These are phyloP conservation scores for Drosophila burlai DNA, from an alignment of 1,140 invertebrate species.

Conservation along the genomic window DNA sequence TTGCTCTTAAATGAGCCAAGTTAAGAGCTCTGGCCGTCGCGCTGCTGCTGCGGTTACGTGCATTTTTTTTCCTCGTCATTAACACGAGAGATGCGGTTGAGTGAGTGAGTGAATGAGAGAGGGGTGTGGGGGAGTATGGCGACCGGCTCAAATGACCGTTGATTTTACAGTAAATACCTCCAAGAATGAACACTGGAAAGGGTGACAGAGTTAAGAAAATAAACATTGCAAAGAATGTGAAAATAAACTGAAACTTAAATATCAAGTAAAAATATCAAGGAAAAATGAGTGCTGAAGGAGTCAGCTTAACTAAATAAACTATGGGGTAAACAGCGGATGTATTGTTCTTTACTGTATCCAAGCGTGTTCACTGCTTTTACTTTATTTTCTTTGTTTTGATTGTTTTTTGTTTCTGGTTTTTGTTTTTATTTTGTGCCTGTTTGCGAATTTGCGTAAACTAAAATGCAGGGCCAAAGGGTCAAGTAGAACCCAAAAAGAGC, in stretches of 20 bases:
- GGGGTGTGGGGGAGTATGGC: neutral
- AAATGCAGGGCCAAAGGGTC: slow-evolving; percentile 65
- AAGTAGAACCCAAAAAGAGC: slow-evolving; percentile 59
- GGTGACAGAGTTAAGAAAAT: neutral
- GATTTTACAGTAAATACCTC: slow-evolving; percentile 9
- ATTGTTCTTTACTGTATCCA: slow-evolving; percentile 28
- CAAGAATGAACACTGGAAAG: neutral
- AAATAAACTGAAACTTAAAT: neutral
- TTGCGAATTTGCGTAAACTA: slow-evolving; percentile 61
- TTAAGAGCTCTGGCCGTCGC: slow-evolving; percentile 35
- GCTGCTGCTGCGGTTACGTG: slow-evolving; percentile 37
- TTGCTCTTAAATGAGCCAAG: slow-evolving; percentile 38
- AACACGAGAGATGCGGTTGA: slow-evolving; percentile 18
- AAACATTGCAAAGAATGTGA: neutral
- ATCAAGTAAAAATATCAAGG: too few species aligned
- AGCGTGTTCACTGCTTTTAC: neutral
- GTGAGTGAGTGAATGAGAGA: neutral
- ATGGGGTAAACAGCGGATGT: neutral
- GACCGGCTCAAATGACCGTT: slow-evolving; percentile 4
- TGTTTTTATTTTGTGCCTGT: slow-evolving; percentile 2
- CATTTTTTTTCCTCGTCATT: slow-evolving; percentile 33
- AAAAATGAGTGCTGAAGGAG: neutral
- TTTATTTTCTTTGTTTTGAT: slow-evolving; percentile 14
- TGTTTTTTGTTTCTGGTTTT: slow-evolving; percentile 4
- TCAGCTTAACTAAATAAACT: too few species aligned